phyloP scores from a whole-genome alignment of 2,797 vertebrate genomes.

The Bovichtus diacanthus region DNA sequence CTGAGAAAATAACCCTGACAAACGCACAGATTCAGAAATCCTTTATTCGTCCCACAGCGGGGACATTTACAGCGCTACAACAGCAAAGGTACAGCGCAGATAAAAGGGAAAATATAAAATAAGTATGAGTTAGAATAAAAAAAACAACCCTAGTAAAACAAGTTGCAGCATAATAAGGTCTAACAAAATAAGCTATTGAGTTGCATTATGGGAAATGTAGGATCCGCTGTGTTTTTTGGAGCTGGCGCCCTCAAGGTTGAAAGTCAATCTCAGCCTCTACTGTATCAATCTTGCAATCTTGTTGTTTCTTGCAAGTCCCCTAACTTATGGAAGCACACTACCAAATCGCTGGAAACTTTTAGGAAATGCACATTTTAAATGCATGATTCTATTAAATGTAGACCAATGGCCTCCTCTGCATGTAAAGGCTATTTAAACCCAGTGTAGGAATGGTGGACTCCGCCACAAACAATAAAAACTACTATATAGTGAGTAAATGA shows the following conservation, averaged over 20 bases:
- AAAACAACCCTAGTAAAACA: too few relatives aligned
- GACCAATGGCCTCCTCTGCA: too few relatives aligned
- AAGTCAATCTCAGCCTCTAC: background rate
- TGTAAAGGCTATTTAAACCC: background rate
- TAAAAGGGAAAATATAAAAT: too few relatives aligned
- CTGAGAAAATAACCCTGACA: background rate
- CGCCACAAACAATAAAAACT: constrained; percentile 4
- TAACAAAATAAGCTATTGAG: background rate
- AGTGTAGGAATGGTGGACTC: background rate
- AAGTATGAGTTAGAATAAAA: too few relatives aligned
- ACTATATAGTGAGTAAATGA: constrained; percentile 9
- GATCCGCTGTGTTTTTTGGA: background rate
- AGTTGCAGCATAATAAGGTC: too few relatives aligned
- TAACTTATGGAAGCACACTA: background rate
- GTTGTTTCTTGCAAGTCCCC: background rate
- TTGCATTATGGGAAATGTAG: constrained; percentile 15
- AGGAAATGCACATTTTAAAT: background rate
- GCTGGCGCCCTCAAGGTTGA: background rate
- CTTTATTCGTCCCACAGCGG: too few relatives aligned
- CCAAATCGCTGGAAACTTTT: too few relatives aligned
- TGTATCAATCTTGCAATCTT: background rate
- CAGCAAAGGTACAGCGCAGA: too few relatives aligned
- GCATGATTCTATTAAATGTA: background rate
- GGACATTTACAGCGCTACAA: too few relatives aligned
- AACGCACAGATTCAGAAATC: too few relatives aligned